Conservation (phyloP, 2,113 vertebrate species). For the Spizaetus ornatus region DNA sequence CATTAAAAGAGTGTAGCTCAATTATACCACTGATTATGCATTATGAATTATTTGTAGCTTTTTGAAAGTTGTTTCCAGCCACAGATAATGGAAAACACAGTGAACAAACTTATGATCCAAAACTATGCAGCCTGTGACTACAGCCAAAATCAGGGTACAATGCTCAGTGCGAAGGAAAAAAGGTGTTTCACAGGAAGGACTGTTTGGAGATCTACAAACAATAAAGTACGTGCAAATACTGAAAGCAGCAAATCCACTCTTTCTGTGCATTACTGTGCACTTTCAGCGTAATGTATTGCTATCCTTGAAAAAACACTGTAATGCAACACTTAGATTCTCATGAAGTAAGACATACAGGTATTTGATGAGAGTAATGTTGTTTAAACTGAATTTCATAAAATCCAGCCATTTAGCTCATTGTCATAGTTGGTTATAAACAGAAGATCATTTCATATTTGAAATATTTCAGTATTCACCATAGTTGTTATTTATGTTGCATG, state of each 20-base stretch:
- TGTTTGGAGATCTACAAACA: not conserved
- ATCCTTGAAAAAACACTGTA: not conserved
- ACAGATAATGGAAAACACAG: not conserved
- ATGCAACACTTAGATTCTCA: not conserved
- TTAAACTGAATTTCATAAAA: not conserved
- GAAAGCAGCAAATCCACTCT: not conserved
- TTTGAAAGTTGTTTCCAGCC: not conserved
- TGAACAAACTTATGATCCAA: not conserved
- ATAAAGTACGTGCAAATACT: not conserved
- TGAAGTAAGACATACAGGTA: not conserved
- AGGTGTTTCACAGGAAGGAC: not conserved
- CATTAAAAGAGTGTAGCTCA: not conserved
- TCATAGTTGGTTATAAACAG: not conserved
- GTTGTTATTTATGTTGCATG: not conserved
- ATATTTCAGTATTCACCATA: not conserved
- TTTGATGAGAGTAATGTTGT: not conserved
- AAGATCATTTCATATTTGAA: not conserved
- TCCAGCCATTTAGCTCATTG: not conserved
- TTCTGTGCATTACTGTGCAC: not conserved
- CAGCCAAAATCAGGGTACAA: not conserved
- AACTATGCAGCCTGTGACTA: not conserved
- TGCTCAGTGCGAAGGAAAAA: not conserved
- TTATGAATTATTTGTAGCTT: not conserved
- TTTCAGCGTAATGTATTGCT: rapidly evolving
- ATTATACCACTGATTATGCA: not conserved